These are phyloP conservation scores for Lasius platythorax DNA, from an alignment of 2,888 invertebrate species.

Conservation along the genomic window DNA sequence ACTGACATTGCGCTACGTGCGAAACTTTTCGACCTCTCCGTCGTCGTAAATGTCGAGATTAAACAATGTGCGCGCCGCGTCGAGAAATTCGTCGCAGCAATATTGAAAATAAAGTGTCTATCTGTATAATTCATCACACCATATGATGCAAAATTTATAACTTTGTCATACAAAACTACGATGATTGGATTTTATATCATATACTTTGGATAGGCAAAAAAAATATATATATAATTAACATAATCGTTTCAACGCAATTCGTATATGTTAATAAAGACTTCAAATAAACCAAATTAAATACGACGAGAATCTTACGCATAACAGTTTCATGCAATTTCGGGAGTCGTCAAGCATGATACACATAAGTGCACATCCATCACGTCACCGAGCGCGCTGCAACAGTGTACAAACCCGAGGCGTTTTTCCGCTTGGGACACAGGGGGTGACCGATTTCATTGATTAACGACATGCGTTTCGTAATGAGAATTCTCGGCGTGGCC, in stretches of 20 bases:
- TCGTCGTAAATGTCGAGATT: slow-evolving; percentile 45
- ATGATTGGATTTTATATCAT: not conserved
- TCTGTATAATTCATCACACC: not conserved
- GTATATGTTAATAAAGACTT: not conserved
- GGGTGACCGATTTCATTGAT: slow-evolving; percentile 44
- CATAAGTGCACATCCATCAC: slow-evolving; percentile 34
- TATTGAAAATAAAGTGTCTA: not conserved
- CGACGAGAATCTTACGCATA: not conserved
- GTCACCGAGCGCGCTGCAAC: not conserved
- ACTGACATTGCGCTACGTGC: slow-evolving; percentile 52
- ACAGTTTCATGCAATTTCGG: not conserved
- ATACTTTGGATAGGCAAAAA: not conserved
- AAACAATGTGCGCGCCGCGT: slow-evolving; percentile 21
- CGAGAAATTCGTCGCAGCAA: slow-evolving; percentile 16
- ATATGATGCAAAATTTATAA: not conserved
- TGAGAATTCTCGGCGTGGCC: slow-evolving; percentile 55
- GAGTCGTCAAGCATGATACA: not conserved
- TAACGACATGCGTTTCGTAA: slow-evolving; percentile 54
- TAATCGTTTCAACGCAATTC: not conserved
- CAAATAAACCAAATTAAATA: not conserved
- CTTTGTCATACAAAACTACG: not conserved
- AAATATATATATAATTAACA: not conserved
- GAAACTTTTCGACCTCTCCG: slow-evolving; percentile 46
- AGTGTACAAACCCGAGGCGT: not conserved
- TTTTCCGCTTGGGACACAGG: slow-evolving; percentile 40